These are phyloP conservation scores for Tinamus guttatus DNA, from an alignment of 2,113 vertebrate species.

Conservation along the genomic window DNA sequence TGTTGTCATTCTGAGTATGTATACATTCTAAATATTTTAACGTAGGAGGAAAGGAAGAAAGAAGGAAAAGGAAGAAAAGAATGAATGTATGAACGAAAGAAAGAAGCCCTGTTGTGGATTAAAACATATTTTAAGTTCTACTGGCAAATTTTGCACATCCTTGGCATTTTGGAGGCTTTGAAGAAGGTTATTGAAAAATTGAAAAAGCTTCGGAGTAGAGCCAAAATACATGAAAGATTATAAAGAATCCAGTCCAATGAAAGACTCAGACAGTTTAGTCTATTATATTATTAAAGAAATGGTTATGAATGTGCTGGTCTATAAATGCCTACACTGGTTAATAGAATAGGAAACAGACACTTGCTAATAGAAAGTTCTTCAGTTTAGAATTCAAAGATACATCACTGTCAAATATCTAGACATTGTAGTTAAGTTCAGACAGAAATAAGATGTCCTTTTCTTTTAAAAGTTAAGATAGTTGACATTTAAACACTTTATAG, in stretches of 20 bases:
- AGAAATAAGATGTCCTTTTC: background rate
- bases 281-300: conserved; percentile 4
- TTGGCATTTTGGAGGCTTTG: too few relatives aligned
- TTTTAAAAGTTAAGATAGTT: background rate
- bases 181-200: background rate
- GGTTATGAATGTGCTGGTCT: background rate
- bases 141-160: background rate
- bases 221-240: background rate
- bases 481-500: background rate
- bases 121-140: background rate
- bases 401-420: background rate
- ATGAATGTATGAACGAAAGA: too few relatives aligned
- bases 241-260: background rate
- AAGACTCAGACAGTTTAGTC: background rate
- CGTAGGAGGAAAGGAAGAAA: too few relatives aligned
- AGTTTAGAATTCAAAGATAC: background rate
- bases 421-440: background rate
- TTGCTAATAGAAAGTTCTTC: background rate
- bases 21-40: too few relatives aligned
- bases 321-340: background rate
- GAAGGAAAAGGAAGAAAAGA: too few relatives aligned
- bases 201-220: background rate
- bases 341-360: background rate
- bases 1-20: background rate
- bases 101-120: too few relatives aligned